phyloP scores from a whole-genome alignment of 2,888 invertebrate species.

The Leptogaster cylindrica region DNA sequence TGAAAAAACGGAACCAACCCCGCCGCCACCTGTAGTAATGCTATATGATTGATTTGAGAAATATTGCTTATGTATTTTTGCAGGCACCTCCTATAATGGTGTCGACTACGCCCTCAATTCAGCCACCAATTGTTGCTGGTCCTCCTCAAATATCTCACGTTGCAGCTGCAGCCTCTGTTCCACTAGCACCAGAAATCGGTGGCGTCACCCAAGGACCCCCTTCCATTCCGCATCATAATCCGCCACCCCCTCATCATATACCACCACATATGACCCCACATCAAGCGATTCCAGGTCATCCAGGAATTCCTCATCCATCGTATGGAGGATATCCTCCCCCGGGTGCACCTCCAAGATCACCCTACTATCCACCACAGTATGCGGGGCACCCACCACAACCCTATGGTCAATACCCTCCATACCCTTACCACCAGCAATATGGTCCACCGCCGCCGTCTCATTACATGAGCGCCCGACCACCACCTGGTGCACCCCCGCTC shows the following conservation, averaged over 20 bases:
- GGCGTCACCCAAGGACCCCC: slow-evolving; percentile 52
- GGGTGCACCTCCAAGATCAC: slow-evolving; percentile 57
- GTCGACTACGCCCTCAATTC: not conserved
- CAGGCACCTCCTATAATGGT: not conserved
- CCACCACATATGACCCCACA: slow-evolving; percentile 57
- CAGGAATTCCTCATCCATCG: slow-evolving; percentile 55
- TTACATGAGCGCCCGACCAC: slow-evolving; percentile 57
- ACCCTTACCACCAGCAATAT: slow-evolving; percentile 61
- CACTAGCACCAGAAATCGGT: slow-evolving; percentile 43
- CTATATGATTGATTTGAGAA: not conserved
- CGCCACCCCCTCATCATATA: slow-evolving; percentile 55
- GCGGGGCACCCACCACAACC: slow-evolving; percentile 59
- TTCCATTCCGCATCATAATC: slow-evolving; percentile 54
- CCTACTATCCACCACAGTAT: slow-evolving; percentile 61
- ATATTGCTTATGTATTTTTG: not conserved
- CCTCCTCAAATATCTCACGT: slow-evolving; percentile 65
- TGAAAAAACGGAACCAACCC: slow-evolving; percentile 4
- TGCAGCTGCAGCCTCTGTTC: slow-evolving; percentile 64
- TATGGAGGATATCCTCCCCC: slow-evolving; percentile 60
- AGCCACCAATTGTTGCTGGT: not conserved
- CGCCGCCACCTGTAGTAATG: not conserved
- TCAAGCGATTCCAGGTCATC: slow-evolving; percentile 57
- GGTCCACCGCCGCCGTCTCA: slow-evolving; percentile 57
- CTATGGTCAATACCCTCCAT: slow-evolving; percentile 58
- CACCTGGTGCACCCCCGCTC: slow-evolving; percentile 49